Conservation (phyloP, 2,797 vertebrate species). For the Neosilurus mollespiculum region DNA sequence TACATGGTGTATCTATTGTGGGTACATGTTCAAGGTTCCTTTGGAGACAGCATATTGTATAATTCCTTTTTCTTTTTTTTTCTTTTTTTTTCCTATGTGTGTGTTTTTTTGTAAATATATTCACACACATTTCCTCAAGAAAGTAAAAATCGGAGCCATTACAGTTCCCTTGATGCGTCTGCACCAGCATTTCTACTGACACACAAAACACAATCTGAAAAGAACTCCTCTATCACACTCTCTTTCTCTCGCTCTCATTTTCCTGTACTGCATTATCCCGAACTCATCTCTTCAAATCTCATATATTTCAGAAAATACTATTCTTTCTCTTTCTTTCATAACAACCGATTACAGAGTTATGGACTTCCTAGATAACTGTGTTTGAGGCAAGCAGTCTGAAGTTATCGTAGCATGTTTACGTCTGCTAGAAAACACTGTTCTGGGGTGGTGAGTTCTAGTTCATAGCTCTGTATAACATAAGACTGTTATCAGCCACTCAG, state of each 20-base stretch:
- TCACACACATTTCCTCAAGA: background rate
- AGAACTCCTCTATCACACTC: background rate
- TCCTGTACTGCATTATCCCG: background rate
- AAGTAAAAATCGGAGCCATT: slow-evolving; percentile 1
- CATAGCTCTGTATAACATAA: background rate
- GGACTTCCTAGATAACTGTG: background rate
- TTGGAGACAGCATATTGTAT: background rate
- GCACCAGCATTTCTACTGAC: background rate
- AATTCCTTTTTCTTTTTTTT: no score
- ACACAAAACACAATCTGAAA: background rate
- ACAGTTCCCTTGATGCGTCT: background rate
- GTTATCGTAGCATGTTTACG: background rate
- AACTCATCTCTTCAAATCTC: background rate
- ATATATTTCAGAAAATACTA: background rate
- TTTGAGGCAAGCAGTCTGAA: background rate
- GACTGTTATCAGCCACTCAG: background rate
- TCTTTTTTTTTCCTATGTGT: background rate
- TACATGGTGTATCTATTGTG: background rate
- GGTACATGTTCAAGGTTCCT: background rate
- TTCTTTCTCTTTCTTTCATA: slow-evolving; percentile 9
- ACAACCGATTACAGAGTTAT: slow-evolving; percentile 11
- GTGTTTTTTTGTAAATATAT: background rate
- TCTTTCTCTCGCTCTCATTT: slow-evolving; percentile 8
- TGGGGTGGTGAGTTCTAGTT: background rate
- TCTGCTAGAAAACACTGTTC: background rate